Evolutionary conservation across 2,113 vertebrate species (phyloP).

Genomic region (Chrysochloris asiatica): DNA sequence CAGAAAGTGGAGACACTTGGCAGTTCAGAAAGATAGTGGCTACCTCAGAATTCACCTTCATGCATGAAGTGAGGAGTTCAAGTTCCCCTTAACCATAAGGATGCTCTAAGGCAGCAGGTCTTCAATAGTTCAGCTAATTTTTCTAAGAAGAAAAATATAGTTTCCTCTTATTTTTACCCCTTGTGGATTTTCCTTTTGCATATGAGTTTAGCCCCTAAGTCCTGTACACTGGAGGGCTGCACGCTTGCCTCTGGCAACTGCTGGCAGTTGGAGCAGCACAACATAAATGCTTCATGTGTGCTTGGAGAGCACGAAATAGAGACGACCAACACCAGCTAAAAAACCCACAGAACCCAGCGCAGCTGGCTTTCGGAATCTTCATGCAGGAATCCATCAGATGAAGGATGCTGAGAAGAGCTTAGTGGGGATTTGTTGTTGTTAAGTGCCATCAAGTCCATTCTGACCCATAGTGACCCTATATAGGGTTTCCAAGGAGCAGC

Average conservation of each 20-base stretch:
- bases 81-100: neutral
- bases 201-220: neutral
- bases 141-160: too few species aligned
- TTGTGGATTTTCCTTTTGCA: slow-evolving; percentile 19
- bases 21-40: neutral
- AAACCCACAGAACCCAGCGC: slow-evolving; percentile 18
- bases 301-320: slow-evolving; percentile 27
- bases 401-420: neutral
- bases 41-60: neutral
- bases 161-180: neutral
- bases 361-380: neutral
- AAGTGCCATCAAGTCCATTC: too few species aligned
- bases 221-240: neutral
- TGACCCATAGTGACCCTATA: too few species aligned
- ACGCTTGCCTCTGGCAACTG: neutral
- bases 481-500: too few species aligned
- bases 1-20: neutral
- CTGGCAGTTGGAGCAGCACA: neutral
- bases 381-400: neutral
- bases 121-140: too few species aligned
- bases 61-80: slow-evolving; percentile 3
- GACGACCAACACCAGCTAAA: slow-evolving; percentile 7
- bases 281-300: slow-evolving; percentile 2
- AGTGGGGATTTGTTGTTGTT: too few species aligned
- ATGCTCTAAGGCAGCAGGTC: neutral